Evolutionary conservation across 2,888 invertebrate genomes (phyloP).

Genomic region (Drosophila pseudotakahashii): DNA sequence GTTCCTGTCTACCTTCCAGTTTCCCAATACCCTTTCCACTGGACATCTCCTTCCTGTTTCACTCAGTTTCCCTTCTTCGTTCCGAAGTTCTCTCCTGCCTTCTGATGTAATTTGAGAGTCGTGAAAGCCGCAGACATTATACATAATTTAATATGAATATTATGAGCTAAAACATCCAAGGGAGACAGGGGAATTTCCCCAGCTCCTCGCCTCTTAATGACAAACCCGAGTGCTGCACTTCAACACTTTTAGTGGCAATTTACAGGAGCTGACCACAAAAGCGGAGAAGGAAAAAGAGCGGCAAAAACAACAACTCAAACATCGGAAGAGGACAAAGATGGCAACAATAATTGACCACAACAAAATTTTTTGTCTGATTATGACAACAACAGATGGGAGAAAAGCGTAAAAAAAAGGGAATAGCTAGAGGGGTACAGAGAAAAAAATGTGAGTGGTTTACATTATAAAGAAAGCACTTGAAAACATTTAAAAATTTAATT

Average conservation of each 20-base stretch:
- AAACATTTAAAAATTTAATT: too few species aligned
- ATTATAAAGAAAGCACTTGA: too few species aligned
- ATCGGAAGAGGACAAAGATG: constrained; percentile 43
- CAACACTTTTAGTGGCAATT: constrained; percentile 81
- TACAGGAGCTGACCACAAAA: constrained; percentile 78
- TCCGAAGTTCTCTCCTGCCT: constrained; percentile 18
- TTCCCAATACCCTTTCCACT: constrained; percentile 9
- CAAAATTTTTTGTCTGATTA: constrained; percentile 61
- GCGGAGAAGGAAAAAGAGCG: constrained; percentile 7
- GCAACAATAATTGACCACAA: constrained; percentile 42
- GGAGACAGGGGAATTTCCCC: constrained; percentile 3
- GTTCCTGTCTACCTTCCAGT: background rate
- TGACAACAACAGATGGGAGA: constrained; percentile 36
- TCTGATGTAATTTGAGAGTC: constrained; percentile 69
- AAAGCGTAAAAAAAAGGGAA: constrained; percentile 1
- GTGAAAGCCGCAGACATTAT: constrained; percentile 73
- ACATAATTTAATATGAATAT: constrained; percentile 77
- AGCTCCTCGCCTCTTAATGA: constrained; percentile 60
- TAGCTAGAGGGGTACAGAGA: constrained; percentile 8
- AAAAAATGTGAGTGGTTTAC: background rate
- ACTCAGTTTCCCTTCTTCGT: constrained; percentile 1
- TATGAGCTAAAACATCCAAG: constrained; percentile 52
- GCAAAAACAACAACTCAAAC: constrained; percentile 21
- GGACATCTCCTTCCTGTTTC: constrained; percentile 1
- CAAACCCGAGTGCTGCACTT: constrained; percentile 70